Evolutionary conservation across 2,888 invertebrate genomes (phyloP).

Genomic region (Melinaea menophilus): DNA sequence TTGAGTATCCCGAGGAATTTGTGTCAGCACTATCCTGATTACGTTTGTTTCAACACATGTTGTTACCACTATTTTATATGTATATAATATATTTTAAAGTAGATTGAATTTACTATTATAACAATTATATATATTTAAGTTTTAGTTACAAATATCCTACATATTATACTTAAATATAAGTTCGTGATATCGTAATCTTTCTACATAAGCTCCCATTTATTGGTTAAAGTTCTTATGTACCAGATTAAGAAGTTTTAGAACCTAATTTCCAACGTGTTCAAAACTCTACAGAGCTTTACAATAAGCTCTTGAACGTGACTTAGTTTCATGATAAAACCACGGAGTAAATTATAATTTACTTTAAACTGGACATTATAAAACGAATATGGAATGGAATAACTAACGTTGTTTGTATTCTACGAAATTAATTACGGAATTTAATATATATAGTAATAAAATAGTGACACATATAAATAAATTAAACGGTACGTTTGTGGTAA

Average conservation of each 20-base stretch:
- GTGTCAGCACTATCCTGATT: constrained; percentile 2
- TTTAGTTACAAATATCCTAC: no score
- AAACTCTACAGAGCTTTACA: constrained; percentile 16
- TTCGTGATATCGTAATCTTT: constrained; percentile 10
- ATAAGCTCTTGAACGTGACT: constrained; percentile 16
- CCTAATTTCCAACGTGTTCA: constrained; percentile 24
- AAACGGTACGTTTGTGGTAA: no score
- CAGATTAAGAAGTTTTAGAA: constrained; percentile 23
- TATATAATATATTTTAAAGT: not conserved
- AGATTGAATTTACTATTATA: no score
- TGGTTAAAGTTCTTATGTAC: constrained; percentile 17
- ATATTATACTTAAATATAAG: not conserved
- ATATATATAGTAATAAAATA: not conserved
- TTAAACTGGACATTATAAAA: not conserved
- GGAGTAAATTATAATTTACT: constrained; percentile 6
- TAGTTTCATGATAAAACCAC: constrained; percentile 10
- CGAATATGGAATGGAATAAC: no score
- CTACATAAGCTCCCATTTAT: constrained; percentile 8
- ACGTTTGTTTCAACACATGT: not conserved
- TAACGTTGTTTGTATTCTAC: no score
- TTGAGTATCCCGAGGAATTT: constrained; percentile 4
- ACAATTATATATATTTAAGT: no score
- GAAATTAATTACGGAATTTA: no score
- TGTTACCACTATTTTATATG: not conserved
- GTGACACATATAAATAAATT: no score